These are phyloP conservation scores for Himalopsyche anomala DNA, from an alignment of 2,888 invertebrate genomes.

Conservation along the genomic window DNA sequence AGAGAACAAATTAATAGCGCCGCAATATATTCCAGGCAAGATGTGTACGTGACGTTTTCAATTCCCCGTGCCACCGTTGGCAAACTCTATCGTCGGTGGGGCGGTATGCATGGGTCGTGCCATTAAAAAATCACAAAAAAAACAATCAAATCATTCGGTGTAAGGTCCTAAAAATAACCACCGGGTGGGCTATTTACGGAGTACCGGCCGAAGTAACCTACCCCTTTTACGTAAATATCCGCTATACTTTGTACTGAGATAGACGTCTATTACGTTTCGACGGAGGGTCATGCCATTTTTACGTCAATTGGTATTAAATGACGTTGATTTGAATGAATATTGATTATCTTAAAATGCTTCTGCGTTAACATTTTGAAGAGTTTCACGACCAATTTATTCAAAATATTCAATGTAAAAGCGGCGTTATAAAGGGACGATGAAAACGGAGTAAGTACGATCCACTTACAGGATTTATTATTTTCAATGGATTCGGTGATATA, in stretches of 20 bases:
- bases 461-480: too few relatives aligned
- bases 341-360: too few relatives aligned
- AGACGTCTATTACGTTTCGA: background rate
- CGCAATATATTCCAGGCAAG: background rate
- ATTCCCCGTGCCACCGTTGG: background rate
- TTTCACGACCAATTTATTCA: too few relatives aligned
- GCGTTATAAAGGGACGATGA: too few relatives aligned
- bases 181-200: conserved; percentile 10
- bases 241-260: background rate
- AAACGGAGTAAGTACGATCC: too few relatives aligned
- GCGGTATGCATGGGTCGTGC: background rate
- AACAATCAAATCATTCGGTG: conserved; percentile 20
- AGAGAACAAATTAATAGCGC: background rate
- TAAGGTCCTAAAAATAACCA: background rate
- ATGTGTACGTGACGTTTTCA: conserved; percentile 31
- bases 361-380: too few relatives aligned
- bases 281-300: too few relatives aligned
- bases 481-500: too few relatives aligned
- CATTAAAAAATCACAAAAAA: conserved; percentile 18
- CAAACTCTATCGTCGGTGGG: background rate
- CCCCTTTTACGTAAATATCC: background rate
- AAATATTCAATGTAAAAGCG: too few relatives aligned
- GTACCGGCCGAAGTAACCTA: background rate
- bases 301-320: too few relatives aligned
- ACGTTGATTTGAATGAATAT: too few relatives aligned